These are phyloP conservation scores for Andrena marginata DNA, from an alignment of 2,888 invertebrate genomes.

Conservation along the genomic window DNA sequence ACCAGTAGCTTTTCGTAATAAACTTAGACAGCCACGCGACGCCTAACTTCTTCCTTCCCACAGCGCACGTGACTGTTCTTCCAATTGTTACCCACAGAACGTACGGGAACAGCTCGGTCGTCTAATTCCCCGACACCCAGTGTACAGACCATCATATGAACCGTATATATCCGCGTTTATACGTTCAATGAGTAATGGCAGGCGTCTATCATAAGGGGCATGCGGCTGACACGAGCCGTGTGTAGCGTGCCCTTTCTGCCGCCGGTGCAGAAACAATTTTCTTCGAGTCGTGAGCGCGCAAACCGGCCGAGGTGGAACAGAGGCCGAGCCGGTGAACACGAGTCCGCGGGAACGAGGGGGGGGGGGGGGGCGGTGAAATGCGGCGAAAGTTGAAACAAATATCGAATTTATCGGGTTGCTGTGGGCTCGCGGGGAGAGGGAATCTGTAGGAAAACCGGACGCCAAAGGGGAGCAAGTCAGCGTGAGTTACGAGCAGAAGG, in stretches of 20 bases:
- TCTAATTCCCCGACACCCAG: constrained; percentile 35
- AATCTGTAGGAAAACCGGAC: constrained; percentile 60
- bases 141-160: constrained; percentile 39
- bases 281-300: constrained; percentile 56
- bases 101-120: constrained; percentile 14
- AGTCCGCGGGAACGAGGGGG: neutral
- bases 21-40: neutral
- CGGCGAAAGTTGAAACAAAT: constrained; percentile 84
- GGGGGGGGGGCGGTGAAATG: constrained; percentile 73
- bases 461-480: constrained; percentile 66
- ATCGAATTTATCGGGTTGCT: constrained; percentile 83
- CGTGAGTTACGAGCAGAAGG: constrained; percentile 69
- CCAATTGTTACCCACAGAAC: neutral
- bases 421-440: constrained; percentile 40
- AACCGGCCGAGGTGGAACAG: constrained; percentile 25
- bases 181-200: constrained; percentile 77
- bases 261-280: constrained; percentile 76
- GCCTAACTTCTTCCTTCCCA: neutral
- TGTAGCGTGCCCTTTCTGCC: constrained; percentile 56
- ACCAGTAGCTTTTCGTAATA: neutral
- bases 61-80: neutral
- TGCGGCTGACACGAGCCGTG: constrained; percentile 73
- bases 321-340: neutral
- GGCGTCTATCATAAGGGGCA: constrained; percentile 75
- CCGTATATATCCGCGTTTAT: constrained; percentile 59